Percentiles rank a stretch among this genome's conserved stretches.
Conservation (phyloP, 2,113 vertebrate genomes). For the Scortum barcoo region DNA sequence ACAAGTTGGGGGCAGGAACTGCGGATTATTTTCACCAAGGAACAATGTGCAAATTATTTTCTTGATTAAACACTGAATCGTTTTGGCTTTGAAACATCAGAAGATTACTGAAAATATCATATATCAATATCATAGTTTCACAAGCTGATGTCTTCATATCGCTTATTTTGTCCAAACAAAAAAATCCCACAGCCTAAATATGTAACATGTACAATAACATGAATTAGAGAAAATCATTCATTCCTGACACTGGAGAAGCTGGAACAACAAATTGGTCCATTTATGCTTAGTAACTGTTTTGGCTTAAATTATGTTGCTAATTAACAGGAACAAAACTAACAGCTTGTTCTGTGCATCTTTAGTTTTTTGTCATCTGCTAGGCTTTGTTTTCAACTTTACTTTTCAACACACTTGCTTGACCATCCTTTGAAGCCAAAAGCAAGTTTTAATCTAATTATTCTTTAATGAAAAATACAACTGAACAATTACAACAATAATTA, state of each 20-base stretch:
- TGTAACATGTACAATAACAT: too few relatives aligned
- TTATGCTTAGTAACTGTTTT: too few relatives aligned
- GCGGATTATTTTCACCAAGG: not conserved
- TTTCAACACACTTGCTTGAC: not conserved
- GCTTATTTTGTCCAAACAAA: not conserved
- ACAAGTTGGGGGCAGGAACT: not conserved
- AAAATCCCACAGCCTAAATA: not conserved
- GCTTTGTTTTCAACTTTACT: not conserved
- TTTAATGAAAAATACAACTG: not conserved
- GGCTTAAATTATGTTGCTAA: not conserved
- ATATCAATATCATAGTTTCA: not conserved
- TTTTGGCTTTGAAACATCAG: not conserved
- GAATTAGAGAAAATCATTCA: not conserved
- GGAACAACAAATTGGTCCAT: not conserved
- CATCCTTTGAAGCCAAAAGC: not conserved
- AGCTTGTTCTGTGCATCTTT: not conserved
- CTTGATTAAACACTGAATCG: not conserved
- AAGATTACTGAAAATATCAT: not conserved
- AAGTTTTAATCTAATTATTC: not conserved
- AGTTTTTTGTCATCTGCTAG: not conserved
- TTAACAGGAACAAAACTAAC: not conserved
- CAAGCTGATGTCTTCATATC: not conserved
- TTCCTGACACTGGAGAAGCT: not conserved
- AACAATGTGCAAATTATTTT: not conserved
- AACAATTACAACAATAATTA: not conserved